Percentiles rank a stretch among this genome's conserved stretches.
phyloP scores from a whole-genome alignment of 2,113 vertebrate species.

The Trematocara zebra region DNA sequence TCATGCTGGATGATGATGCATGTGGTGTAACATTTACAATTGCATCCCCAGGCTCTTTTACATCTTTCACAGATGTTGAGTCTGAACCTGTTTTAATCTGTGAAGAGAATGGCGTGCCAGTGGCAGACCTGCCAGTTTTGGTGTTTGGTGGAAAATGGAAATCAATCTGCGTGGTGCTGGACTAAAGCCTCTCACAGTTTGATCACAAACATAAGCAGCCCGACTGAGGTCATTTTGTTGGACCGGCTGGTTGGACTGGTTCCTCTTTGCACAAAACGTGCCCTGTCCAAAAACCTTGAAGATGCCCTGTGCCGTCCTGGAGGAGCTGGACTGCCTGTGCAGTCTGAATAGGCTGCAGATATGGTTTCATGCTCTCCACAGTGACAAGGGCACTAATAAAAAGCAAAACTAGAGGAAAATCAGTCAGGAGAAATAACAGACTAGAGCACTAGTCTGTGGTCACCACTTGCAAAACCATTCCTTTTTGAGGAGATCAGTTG shows the following conservation, averaged over 20 bases:
- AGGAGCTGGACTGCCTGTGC: background rate
- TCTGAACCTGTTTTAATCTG: background rate
- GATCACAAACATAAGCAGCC: background rate
- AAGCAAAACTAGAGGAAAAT: background rate
- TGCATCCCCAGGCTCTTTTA: background rate
- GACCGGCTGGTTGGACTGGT: background rate
- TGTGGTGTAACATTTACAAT: background rate
- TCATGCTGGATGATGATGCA: background rate
- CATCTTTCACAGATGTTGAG: background rate
- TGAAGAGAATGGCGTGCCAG: accelerated
- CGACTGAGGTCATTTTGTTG: background rate
- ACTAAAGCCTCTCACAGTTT: background rate
- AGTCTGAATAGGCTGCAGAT: background rate
- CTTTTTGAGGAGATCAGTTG: accelerated
- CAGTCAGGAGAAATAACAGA: background rate
- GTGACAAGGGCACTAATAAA: background rate
- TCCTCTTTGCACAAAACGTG: background rate
- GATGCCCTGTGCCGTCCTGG: background rate
- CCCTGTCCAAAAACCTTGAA: background rate
- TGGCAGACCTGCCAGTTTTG: background rate
- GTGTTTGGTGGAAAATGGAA: background rate
- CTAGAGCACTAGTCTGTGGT: background rate
- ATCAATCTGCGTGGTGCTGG: background rate
- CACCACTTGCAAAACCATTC: background rate
- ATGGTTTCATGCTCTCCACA: background rate